Evolutionary conservation across 2,113 vertebrate species (phyloP).

Genomic region (Riparia riparia): DNA sequence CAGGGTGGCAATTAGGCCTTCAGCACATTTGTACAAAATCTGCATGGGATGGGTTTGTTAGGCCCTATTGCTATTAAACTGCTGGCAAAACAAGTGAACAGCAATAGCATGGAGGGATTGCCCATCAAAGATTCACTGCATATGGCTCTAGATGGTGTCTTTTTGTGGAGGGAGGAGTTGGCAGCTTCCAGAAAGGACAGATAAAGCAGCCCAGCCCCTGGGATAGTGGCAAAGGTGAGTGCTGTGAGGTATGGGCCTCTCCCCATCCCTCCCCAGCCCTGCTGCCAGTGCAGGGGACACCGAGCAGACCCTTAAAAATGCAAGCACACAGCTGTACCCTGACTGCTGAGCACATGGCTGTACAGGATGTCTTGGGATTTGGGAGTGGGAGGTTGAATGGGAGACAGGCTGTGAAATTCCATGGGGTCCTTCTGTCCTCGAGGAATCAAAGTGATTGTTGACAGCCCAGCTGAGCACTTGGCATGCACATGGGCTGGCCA

Average conservation of each 20-base stretch:
- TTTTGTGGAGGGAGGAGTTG: background rate
- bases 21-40: background rate
- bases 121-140: no score
- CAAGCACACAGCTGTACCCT: fast-evolving
- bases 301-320: fast-evolving
- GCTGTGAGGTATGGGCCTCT: background rate
- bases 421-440: background rate
- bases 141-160: background rate
- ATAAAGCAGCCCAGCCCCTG: background rate
- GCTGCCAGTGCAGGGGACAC: background rate
- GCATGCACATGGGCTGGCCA: background rate
- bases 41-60: background rate
- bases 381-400: background rate
- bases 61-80: background rate
- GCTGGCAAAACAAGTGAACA: background rate
- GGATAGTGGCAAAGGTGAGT: background rate
- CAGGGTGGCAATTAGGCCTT: background rate
- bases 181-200: background rate
- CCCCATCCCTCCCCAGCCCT: background rate
- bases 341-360: background rate
- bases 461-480: background rate
- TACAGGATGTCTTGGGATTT: background rate
- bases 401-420: background rate
- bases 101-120: background rate
- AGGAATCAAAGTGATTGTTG: background rate